Evolutionary conservation across 1,140 invertebrate species (phyloP).

Genomic region (Temnothorax longispinosus): DNA sequence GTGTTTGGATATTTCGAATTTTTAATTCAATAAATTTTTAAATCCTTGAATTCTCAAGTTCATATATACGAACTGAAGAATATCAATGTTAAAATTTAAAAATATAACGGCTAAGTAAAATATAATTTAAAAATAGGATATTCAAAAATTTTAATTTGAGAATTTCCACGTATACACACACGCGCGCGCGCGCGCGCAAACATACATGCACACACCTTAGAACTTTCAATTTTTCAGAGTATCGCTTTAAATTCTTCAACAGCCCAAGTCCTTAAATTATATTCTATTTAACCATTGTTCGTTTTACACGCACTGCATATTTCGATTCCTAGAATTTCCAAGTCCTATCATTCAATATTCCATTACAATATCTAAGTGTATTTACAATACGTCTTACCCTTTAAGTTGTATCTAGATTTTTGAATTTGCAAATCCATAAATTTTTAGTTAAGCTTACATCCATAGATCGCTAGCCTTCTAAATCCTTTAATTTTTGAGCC

Average conservation of each 20-base stretch:
- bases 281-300: not conserved
- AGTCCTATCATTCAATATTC: not conserved
- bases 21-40: constrained; percentile 13
- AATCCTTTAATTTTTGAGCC: not conserved
- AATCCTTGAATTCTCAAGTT: constrained; percentile 3
- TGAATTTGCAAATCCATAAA: constrained; percentile 4
- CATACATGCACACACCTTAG: not conserved
- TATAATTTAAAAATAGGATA: not conserved
- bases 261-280: not conserved
- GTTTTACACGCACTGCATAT: not conserved
- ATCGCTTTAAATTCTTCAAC: constrained; percentile 1
- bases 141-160: not conserved
- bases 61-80: not conserved
- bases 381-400: not conserved
- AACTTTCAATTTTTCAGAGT: not conserved
- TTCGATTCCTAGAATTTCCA: not conserved
- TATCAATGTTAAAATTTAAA: not conserved
- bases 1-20: not conserved
- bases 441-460: not conserved
- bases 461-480: not conserved
- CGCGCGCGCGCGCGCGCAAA: not conserved
- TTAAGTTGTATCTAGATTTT: constrained; percentile 7
- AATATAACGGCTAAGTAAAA: not conserved
- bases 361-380: not conserved
- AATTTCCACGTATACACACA: not conserved